Percentiles rank a stretch among this genome's conserved stretches.
phyloP scores from a whole-genome alignment of 2,797 vertebrate genomes.

The Poecilia picta region DNA sequence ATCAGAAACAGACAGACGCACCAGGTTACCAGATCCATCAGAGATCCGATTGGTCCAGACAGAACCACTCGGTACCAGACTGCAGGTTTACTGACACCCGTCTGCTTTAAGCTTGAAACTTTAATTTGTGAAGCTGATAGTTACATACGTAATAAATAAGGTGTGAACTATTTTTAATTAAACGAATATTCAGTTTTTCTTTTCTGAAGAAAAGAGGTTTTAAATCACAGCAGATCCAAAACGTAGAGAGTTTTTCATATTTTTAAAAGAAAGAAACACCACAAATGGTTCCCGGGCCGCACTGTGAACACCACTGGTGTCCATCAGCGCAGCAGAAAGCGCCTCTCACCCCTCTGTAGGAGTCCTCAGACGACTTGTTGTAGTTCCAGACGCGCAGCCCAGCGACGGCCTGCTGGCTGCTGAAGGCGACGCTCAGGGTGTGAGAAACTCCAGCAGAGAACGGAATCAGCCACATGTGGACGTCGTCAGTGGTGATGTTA shows the following conservation, averaged over 20 bases:
- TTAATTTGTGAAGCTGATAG: no score
- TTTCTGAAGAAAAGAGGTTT: no score
- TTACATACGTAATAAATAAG: no score
- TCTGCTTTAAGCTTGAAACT: neutral
- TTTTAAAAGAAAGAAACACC: no score
- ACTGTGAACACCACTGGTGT: neutral
- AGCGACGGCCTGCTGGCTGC: conserved; percentile 83
- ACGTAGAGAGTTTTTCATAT: no score
- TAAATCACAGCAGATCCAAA: no score
- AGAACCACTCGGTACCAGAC: neutral
- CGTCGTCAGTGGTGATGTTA: conserved; percentile 92
- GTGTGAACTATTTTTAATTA: no score
- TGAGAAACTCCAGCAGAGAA: conserved; percentile 88
- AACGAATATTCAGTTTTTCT: no score
- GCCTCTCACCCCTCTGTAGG: conserved; percentile 93
- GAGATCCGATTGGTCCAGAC: neutral
- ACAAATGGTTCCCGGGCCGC: neutral
- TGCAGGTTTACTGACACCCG: neutral
- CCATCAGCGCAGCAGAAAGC: neutral
- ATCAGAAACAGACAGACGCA: conserved; percentile 6
- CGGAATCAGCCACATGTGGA: conserved; percentile 97
- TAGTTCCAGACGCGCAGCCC: conserved; percentile 99
- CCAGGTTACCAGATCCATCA: neutral
- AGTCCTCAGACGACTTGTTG: conserved; percentile 97
- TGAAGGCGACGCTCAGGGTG: conserved; percentile 85